phyloP scores from a whole-genome alignment of 2,113 vertebrate genomes.

The Megaceryle maxima region DNA sequence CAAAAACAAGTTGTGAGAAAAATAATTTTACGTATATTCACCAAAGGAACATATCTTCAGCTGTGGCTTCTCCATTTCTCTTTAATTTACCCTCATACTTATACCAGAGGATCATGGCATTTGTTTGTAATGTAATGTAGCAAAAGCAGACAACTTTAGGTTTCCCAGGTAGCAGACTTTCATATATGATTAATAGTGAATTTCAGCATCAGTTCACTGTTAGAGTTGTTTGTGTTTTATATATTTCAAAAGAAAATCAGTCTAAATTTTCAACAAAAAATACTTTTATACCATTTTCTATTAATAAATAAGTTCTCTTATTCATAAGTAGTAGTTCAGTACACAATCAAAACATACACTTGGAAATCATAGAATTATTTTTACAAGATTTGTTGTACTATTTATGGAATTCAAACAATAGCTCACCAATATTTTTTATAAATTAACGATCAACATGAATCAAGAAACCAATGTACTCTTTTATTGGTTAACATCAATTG shows the following conservation, averaged over 20 bases:
- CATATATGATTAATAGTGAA: not conserved
- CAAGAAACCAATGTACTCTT: not conserved
- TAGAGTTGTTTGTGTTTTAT: not conserved
- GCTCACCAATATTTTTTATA: not conserved
- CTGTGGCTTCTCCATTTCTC: not conserved
- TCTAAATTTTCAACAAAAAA: not conserved
- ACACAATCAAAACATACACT: not conserved
- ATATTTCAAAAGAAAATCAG: not conserved
- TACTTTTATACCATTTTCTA: not conserved
- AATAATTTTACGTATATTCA: not conserved
- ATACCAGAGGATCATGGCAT: not conserved
- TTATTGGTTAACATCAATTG: not conserved
- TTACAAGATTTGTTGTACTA: not conserved
- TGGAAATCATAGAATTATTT: not conserved
- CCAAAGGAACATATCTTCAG: not conserved
- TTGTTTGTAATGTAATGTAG: not conserved
- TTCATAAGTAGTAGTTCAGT: not conserved
- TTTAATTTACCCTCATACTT: not conserved
- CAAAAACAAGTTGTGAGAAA: not conserved
- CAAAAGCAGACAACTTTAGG: not conserved
- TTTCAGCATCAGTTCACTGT: not conserved
- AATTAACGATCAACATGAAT: not conserved
- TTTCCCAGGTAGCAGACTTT: not conserved
- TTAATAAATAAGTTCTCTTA: not conserved
- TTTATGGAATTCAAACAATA: not conserved